Percentiles rank a stretch among this genome's conserved stretches.
These are phyloP conservation scores for Ptilonorhynchus violaceus DNA, from an alignment of 2,113 vertebrate species.

Conservation along the genomic window DNA sequence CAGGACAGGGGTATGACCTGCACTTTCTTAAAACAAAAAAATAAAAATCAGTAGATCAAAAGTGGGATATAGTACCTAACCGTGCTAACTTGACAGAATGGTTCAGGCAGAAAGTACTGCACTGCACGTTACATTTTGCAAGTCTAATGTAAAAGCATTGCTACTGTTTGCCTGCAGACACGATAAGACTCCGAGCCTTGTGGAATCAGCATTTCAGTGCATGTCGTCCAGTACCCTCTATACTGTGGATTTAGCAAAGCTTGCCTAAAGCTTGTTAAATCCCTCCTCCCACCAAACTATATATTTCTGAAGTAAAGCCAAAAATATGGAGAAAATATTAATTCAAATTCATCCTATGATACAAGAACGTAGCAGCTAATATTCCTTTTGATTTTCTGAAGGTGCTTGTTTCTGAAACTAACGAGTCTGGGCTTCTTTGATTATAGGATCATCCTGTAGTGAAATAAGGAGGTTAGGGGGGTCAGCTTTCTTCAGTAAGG, in stretches of 20 bases:
- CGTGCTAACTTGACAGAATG: background rate
- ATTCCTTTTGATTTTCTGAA: background rate
- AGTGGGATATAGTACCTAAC: background rate
- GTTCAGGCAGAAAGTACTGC: background rate
- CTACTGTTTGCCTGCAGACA: slow-evolving; percentile 34
- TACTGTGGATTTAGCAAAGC: slow-evolving; percentile 46
- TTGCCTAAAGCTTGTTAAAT: slow-evolving; percentile 43
- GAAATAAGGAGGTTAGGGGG: slow-evolving; percentile 15
- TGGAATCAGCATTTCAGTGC: slow-evolving; percentile 31
- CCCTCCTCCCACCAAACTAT: background rate
- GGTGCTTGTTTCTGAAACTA: background rate
- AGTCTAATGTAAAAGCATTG: slow-evolving; percentile 46
- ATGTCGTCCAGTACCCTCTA: background rate
- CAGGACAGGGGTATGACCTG: background rate
- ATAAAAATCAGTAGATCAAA: background rate
- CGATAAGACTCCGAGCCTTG: background rate
- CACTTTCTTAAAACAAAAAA: background rate
- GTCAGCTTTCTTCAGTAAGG: background rate
- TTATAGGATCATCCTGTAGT: background rate
- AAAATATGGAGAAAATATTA: slow-evolving; percentile 12
- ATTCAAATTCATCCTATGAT: background rate
- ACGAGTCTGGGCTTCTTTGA: background rate
- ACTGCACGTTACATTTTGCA: slow-evolving; percentile 19
- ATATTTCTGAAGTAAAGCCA: slow-evolving; percentile 39
- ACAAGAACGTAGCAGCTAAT: background rate